phyloP scores from a whole-genome alignment of 2,113 vertebrate genomes.

The Galeopterus variegatus region DNA sequence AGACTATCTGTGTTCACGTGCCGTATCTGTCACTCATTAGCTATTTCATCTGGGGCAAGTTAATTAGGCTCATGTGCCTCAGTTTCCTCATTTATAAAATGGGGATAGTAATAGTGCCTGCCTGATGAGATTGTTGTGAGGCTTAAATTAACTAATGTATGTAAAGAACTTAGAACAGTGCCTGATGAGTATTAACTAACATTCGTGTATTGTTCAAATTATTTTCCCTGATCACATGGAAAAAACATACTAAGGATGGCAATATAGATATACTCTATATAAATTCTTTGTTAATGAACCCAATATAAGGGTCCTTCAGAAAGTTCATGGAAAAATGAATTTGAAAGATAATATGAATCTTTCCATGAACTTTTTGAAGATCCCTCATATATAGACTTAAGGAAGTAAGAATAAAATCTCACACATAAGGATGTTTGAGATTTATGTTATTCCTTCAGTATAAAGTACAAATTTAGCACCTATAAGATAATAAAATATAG shows the following conservation, averaged over 20 bases:
- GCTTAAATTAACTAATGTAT: constrained; percentile 10
- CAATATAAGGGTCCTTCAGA: not conserved
- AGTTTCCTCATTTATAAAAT: constrained; percentile 37
- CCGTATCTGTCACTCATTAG: not conserved
- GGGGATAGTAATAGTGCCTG: not conserved
- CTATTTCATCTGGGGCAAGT: not conserved
- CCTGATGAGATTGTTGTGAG: not conserved
- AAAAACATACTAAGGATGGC: not conserved
- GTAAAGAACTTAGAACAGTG: not conserved
- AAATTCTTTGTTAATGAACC: not conserved
- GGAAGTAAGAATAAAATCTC: not conserved
- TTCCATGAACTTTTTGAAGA: too few species aligned
- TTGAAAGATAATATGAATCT: too few species aligned
- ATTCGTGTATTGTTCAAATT: not conserved
- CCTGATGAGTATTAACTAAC: not conserved
- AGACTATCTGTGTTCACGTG: not conserved
- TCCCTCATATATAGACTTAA: not conserved
- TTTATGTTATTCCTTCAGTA: not conserved
- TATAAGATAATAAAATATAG: not conserved
- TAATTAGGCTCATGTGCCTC: not conserved
- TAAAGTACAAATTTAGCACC: not conserved
- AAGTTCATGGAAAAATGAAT: too few species aligned
- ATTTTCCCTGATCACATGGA: not conserved
- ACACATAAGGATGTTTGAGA: not conserved
- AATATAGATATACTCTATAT: not conserved